Evolutionary conservation across 1,140 invertebrate genomes (phyloP).

Genomic region (Goniozus legneri): DNA sequence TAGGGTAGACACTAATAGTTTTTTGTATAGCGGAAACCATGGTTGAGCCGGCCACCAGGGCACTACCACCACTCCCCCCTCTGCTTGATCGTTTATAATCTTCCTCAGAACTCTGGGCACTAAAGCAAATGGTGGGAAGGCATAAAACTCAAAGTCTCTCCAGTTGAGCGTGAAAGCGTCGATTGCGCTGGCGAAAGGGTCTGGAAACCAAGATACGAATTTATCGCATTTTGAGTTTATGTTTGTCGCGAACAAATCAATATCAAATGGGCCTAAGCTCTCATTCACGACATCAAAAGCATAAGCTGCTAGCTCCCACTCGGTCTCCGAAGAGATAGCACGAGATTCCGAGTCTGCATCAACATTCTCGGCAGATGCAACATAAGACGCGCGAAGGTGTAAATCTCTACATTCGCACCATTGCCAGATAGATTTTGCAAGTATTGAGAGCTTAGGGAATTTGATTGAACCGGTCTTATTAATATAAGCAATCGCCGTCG

Average conservation of each 20-base stretch:
- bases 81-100: not conserved
- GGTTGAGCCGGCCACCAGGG: too few relatives aligned
- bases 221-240: not conserved
- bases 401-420: not conserved
- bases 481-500: not conserved
- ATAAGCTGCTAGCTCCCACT: not conserved
- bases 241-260: not conserved
- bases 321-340: too few relatives aligned
- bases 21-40: too few relatives aligned
- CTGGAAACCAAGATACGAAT: not conserved
- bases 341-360: not conserved
- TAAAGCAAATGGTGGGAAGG: not conserved
- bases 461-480: not conserved
- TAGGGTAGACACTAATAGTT: too few relatives aligned
- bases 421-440: not conserved
- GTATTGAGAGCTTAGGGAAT: not conserved
- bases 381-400: not conserved
- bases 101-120: not conserved
- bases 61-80: not conserved
- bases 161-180: not conserved
- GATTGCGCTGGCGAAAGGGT: not conserved
- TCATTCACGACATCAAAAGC: not conserved
- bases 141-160: not conserved
- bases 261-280: not conserved
- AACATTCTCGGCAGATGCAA: not conserved